Base-by-base conservation (phyloP, 92 coral and sea anemone species). In the Porites evermanni region DNA sequence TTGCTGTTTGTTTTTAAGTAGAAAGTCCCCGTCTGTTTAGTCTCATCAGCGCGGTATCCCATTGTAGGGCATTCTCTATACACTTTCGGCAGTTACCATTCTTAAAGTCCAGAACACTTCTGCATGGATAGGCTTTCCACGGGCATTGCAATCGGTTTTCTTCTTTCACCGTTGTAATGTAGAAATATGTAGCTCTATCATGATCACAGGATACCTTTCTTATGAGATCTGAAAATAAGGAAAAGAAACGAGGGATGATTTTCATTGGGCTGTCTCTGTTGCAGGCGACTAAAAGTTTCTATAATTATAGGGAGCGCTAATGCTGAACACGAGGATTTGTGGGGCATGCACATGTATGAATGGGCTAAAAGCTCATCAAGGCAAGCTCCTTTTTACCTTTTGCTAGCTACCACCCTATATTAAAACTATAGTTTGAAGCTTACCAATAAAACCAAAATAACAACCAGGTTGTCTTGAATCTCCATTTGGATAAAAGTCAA, bases 401-500 rank as follows among this genome's bases (percentile, higher is more conserved):
- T 38, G 47, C 47, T 38, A 38, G 47, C 44, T 56, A 56, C 61
- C 12, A 56, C 61, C 16, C 16, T 56, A 56, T 56, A 14, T 11
- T 14, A 8, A 2, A 56, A 56, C 47, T 38, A 38, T 38, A 38
- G 6, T 38, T 38, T 38, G 47, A 12, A 51, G n/a, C 77, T 72
- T 50, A 50, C 77, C 10, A 1, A 72, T 17, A 6, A 72, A n/a
- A 26, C 60, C 50, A 78, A 78, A 70, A 60, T 67, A 59, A 32
- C 92, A 87, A 16, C 92, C 86, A 18, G 83, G 79, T 82, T 94
- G 98, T 13, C 80, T 75, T 16, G 80, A 69, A 1, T 94, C 98
- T 19, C 95, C 98, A 32, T 94, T 94, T 7, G 95, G 93, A 20
- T 87, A 94, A 76, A 94, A 94, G 60, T 94, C 97, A 19, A 83